A percentile compares a stretch with the other conserved stretches of the same genome.
These are phyloP conservation scores for Gambusia affinis DNA, from an alignment of 2,113 vertebrate genomes.

Conservation along the genomic window DNA sequence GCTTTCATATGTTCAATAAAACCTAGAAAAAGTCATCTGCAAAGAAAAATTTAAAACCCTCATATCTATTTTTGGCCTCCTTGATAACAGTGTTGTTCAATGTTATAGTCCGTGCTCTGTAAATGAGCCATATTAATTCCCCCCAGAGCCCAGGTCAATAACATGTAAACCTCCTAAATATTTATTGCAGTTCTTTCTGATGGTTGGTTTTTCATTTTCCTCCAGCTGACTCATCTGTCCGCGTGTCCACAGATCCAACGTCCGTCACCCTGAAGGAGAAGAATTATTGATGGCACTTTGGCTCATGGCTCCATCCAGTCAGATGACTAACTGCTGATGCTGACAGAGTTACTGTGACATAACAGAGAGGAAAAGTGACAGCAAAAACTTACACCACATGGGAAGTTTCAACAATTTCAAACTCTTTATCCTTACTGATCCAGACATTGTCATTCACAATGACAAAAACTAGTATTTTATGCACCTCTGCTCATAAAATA, in stretches of 20 bases:
- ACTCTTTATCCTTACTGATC: not conserved
- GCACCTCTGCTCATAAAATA: too few relatives aligned
- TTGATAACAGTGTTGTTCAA: not conserved
- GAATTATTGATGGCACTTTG: slow-evolving; percentile 55
- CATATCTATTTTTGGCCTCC: not conserved
- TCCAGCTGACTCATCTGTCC: slow-evolving; percentile 59
- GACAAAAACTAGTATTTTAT: not conserved
- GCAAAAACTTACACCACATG: not conserved
- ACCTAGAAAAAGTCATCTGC: not conserved
- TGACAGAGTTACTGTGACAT: slow-evolving; percentile 22
- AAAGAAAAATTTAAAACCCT: not conserved
- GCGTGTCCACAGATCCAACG: slow-evolving; percentile 33
- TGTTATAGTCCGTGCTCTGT: not conserved
- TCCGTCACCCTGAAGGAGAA: slow-evolving; percentile 29
- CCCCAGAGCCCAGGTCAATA: slow-evolving; percentile 22
- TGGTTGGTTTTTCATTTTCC: slow-evolving; percentile 35
- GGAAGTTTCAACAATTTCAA: not conserved
- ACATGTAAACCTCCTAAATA: slow-evolving; percentile 28
- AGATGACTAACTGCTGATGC: slow-evolving; percentile 51
- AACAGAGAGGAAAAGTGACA: slow-evolving; percentile 22
- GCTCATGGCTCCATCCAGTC: slow-evolving; percentile 34
- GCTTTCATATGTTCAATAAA: slow-evolving; percentile 19
- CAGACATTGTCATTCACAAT: not conserved
- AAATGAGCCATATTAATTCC: slow-evolving; percentile 25
- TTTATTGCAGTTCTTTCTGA: slow-evolving; percentile 31